Evolutionary conservation across 2,797 vertebrate genomes (phyloP).

Genomic region (Crocodylus rhombifer): DNA sequence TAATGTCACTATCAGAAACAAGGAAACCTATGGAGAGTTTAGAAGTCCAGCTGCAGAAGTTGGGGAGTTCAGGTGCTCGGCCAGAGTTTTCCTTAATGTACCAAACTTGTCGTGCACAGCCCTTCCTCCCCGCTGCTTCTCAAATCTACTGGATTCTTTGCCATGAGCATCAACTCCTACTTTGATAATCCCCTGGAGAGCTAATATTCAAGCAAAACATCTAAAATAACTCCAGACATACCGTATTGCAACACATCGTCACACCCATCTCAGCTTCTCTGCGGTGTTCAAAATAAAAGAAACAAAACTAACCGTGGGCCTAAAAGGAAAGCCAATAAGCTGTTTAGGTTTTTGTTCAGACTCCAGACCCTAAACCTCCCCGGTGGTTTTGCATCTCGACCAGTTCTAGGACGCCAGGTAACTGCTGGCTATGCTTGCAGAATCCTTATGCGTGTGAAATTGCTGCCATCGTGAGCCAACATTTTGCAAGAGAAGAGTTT

Average conservation of each 20-base stretch:
- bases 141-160: not conserved
- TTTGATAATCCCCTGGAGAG: constrained; percentile 1
- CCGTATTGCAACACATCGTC: not conserved
- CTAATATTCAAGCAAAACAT: not conserved
- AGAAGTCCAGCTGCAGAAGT: constrained; percentile 21
- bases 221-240: not conserved
- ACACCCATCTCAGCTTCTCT: not conserved
- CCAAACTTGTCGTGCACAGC: not conserved
- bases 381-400: not conserved
- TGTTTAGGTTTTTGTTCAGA: not conserved
- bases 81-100: not conserved
- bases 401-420: not conserved
- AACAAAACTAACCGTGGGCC: not conserved
- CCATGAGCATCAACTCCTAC: not conserved
- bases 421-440: fast-evolving
- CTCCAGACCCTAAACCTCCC: not conserved
- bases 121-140: not conserved
- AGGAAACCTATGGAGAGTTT: not conserved
- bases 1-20: not conserved
- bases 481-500: not conserved
- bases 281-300: not conserved
- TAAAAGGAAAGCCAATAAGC: not conserved
- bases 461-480: not conserved
- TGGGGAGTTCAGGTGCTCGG: not conserved
- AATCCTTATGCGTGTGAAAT: constrained; percentile 14